phyloP scores from a whole-genome alignment of 2,113 vertebrate species.

The Coturnix japonica region DNA sequence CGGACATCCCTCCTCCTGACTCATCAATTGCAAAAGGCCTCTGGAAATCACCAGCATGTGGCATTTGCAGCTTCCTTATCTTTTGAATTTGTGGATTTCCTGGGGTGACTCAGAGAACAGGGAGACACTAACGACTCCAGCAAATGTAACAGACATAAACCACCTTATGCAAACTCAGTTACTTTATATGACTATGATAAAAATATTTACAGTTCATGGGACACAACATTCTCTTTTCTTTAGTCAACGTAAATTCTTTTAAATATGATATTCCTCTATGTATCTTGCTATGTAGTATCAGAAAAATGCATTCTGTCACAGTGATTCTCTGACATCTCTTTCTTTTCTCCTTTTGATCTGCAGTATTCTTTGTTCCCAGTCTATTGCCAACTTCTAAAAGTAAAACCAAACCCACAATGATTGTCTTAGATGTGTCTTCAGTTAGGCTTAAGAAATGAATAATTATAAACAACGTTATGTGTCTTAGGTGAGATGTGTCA shows the following conservation, averaged over 20 bases:
- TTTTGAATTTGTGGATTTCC: not conserved
- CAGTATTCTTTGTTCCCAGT: not conserved
- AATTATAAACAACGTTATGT: not conserved
- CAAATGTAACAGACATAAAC: not conserved
- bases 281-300: not conserved
- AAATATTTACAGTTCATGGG: not conserved
- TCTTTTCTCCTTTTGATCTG: not conserved
- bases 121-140: not conserved
- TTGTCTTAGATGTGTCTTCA: not conserved
- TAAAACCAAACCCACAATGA: not conserved
- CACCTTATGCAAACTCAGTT: not conserved
- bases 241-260: not conserved
- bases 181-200: not conserved
- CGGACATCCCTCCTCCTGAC: not conserved
- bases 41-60: not conserved
- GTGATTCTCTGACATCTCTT: not conserved
- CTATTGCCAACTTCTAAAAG: not conserved
- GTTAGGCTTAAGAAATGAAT: not conserved
- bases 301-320: not conserved
- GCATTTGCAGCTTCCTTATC: not conserved
- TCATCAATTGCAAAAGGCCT: not conserved
- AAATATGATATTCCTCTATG: accelerated
- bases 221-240: not conserved
- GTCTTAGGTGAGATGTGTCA: not conserved
- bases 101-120: not conserved